Evolutionary conservation across 2,113 vertebrate species (phyloP).

Genomic region (Bubalus kerabau): DNA sequence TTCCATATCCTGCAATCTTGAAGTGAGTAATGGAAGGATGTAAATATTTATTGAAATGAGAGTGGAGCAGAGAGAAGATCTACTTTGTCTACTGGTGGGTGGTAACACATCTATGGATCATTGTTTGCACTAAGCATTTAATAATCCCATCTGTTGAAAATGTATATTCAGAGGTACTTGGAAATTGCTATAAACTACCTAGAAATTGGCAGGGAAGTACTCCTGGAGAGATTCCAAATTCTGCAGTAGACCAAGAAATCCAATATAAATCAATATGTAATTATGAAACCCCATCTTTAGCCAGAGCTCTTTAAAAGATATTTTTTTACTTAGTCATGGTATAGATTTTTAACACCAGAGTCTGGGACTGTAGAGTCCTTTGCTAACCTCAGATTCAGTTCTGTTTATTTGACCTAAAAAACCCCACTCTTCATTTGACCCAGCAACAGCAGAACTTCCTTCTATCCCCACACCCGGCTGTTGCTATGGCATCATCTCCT

Average conservation of each 20-base stretch:
- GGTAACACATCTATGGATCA: constrained; percentile 49
- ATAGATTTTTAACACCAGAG: not conserved
- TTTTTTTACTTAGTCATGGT: not conserved
- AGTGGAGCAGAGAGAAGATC: not conserved
- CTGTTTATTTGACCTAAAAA: not conserved
- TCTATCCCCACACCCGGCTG: not conserved
- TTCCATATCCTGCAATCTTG: not conserved
- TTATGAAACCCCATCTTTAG: constrained; percentile 35
- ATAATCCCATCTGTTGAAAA: constrained; percentile 64
- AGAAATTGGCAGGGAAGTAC: constrained; percentile 48
- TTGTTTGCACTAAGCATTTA: constrained; percentile 58
- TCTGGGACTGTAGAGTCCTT: not conserved
- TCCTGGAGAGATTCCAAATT: constrained; percentile 41
- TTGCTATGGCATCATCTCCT: not conserved
- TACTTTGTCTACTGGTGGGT: constrained; percentile 42
- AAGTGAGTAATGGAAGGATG: constrained; percentile 32
- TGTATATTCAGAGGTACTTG: constrained; percentile 38
- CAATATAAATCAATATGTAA: constrained; percentile 57
- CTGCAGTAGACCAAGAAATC: constrained; percentile 29
- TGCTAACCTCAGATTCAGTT: not conserved
- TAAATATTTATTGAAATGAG: constrained; percentile 61
- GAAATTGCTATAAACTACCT: constrained; percentile 53
- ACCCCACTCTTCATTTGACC: not conserved
- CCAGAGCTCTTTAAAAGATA: not conserved
- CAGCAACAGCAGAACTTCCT: not conserved